These are phyloP conservation scores for Melinaea marsaeus DNA, from an alignment of 2,888 invertebrate species.

Conservation along the genomic window DNA sequence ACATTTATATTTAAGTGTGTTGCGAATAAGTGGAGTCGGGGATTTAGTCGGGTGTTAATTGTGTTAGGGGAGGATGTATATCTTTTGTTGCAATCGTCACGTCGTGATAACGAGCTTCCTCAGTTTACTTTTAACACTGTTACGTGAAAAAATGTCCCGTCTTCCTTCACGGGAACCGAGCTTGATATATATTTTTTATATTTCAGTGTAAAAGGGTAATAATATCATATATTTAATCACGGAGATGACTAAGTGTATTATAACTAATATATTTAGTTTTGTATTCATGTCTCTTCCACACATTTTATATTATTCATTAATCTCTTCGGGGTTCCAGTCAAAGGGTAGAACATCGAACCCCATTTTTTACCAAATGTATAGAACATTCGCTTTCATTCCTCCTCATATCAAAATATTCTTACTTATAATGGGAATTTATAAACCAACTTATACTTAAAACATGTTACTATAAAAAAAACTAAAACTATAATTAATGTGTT, in stretches of 20 bases:
- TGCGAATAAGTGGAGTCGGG: slow-evolving; percentile 31
- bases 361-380: no score
- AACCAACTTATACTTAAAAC: no score
- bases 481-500: no score
- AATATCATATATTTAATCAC: slow-evolving; percentile 11
- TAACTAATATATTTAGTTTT: slow-evolving; percentile 6
- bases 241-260: neutral
- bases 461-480: no score
- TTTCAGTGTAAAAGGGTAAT: slow-evolving; percentile 19
- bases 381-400: no score
- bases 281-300: slow-evolving; percentile 5
- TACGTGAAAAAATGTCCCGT: slow-evolving; percentile 69
- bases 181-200: slow-evolving; percentile 25
- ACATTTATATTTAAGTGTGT: slow-evolving; percentile 29
- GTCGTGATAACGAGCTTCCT: slow-evolving; percentile 73
- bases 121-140: slow-evolving; percentile 57
- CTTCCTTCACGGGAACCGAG: slow-evolving; percentile 27
- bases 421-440: no score
- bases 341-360: no score
- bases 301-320: neutral
- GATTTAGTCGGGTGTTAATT: slow-evolving; percentile 62
- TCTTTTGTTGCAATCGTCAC: slow-evolving; percentile 69
- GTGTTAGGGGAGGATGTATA: slow-evolving; percentile 51
- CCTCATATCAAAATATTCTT: no score
- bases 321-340: no score